phyloP scores from a whole-genome alignment of 2,113 vertebrate species.

The Eira barbara region DNA sequence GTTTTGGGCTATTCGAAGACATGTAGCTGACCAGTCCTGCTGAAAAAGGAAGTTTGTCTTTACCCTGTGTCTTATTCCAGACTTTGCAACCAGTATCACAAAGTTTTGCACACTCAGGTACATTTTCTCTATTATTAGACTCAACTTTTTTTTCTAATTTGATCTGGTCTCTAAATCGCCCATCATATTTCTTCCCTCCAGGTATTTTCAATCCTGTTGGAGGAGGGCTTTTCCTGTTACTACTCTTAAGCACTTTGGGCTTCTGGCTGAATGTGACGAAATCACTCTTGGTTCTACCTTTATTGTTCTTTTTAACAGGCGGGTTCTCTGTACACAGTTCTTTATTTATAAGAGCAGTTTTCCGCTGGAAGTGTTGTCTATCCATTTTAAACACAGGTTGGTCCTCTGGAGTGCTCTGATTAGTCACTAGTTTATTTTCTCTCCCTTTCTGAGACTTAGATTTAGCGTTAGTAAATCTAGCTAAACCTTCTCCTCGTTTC shows the following conservation, averaged over 20 bases:
- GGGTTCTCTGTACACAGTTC: constrained; percentile 76
- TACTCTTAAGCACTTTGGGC: constrained; percentile 76
- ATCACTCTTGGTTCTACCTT: constrained; percentile 68
- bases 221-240: constrained; percentile 79
- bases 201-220: constrained; percentile 55
- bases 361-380: constrained; percentile 85
- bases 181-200: constrained; percentile 61
- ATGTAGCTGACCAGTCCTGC: not conserved
- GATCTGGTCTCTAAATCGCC: constrained; percentile 65
- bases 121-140: constrained; percentile 78
- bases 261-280: constrained; percentile 57
- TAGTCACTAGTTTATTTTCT: constrained; percentile 64
- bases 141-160: constrained; percentile 64
- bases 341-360: constrained; percentile 84
- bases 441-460: constrained; percentile 68
- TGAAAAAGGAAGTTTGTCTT: constrained; percentile 45
- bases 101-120: constrained; percentile 49
- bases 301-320: constrained; percentile 65
- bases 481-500: constrained; percentile 92
- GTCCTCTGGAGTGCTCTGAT: constrained; percentile 69
- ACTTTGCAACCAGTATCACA: constrained; percentile 27
- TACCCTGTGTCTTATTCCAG: constrained; percentile 19
- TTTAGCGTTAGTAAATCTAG: constrained; percentile 87
- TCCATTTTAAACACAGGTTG: constrained; percentile 71
- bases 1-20: not conserved